phyloP scores from a whole-genome alignment of 2,888 invertebrate species.

The Temnothorax rugatulus region DNA sequence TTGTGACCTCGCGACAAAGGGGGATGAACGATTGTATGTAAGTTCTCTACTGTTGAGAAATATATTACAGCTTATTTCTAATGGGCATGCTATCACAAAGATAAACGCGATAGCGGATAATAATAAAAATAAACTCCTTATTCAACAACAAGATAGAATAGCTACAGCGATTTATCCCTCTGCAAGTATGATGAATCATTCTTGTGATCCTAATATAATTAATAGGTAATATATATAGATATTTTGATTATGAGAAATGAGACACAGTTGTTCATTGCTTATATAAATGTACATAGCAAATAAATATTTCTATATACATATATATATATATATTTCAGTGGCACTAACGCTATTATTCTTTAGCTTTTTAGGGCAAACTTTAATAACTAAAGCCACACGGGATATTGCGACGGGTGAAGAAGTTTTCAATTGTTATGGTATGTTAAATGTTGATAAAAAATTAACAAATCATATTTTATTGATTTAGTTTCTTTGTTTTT shows the following conservation, averaged over 20 bases:
- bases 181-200: slow-evolving; percentile 97
- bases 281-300: neutral
- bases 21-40: slow-evolving; percentile 86
- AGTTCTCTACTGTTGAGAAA: slow-evolving; percentile 91
- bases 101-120: slow-evolving; percentile 74
- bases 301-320: slow-evolving; percentile 28
- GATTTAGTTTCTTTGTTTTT: neutral
- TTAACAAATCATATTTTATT: slow-evolving; percentile 23
- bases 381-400: slow-evolving; percentile 91
- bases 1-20: slow-evolving; percentile 72
- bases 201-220: slow-evolving; percentile 94
- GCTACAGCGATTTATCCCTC: slow-evolving; percentile 95
- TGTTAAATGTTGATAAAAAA: slow-evolving; percentile 20
- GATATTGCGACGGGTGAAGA: slow-evolving; percentile 90
- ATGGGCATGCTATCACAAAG: slow-evolving; percentile 91
- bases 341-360: slow-evolving; percentile 75
- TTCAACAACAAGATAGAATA: slow-evolving; percentile 86
- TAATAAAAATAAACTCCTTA: slow-evolving; percentile 72
- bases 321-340: slow-evolving; percentile 89
- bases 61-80: slow-evolving; percentile 93
- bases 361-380: slow-evolving; percentile 91
- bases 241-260: slow-evolving; percentile 10
- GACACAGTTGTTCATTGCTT: neutral
- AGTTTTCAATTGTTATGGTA: slow-evolving; percentile 95
- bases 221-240: slow-evolving; percentile 88